Evolutionary conservation across 1,140 invertebrate genomes (phyloP).

Genomic region (Condylostylus longicornis): DNA sequence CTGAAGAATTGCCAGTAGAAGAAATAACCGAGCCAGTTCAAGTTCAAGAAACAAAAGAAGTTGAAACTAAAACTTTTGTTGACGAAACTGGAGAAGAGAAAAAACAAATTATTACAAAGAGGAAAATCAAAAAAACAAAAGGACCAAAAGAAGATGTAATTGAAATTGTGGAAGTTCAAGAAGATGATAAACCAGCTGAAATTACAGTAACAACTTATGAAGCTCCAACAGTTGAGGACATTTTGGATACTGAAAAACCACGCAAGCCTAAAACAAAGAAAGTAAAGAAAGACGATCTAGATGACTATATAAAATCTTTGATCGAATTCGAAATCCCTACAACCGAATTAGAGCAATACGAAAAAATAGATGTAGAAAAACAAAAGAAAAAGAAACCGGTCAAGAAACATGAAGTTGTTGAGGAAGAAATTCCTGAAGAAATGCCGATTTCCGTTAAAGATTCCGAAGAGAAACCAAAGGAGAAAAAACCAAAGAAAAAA

Average conservation of each 20-base stretch:
- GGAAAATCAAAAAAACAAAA: conserved; percentile 26
- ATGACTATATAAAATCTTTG: conserved; percentile 28
- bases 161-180: conserved; percentile 31
- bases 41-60: conserved; percentile 11
- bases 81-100: conserved; percentile 25
- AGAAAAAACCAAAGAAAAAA: conserved; percentile 20
- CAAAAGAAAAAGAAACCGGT: conserved; percentile 21
- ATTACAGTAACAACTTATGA: conserved; percentile 24
- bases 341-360: conserved; percentile 30
- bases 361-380: conserved; percentile 27
- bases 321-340: conserved; percentile 30
- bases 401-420: background rate
- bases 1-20: conserved; percentile 17
- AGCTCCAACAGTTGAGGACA: conserved; percentile 9
- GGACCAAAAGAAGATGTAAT: conserved; percentile 33
- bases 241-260: conserved; percentile 18
- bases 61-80: conserved; percentile 20
- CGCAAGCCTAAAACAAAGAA: conserved; percentile 23
- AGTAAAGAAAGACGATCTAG: conserved; percentile 21
- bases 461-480: conserved; percentile 17
- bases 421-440: conserved; percentile 12
- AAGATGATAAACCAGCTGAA: conserved; percentile 28
- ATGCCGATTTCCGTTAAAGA: conserved; percentile 21
- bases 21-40: conserved; percentile 13
- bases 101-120: conserved; percentile 22